Conservation (phyloP, 2,113 vertebrate genomes). For the Myiozetetes cayanensis region DNA sequence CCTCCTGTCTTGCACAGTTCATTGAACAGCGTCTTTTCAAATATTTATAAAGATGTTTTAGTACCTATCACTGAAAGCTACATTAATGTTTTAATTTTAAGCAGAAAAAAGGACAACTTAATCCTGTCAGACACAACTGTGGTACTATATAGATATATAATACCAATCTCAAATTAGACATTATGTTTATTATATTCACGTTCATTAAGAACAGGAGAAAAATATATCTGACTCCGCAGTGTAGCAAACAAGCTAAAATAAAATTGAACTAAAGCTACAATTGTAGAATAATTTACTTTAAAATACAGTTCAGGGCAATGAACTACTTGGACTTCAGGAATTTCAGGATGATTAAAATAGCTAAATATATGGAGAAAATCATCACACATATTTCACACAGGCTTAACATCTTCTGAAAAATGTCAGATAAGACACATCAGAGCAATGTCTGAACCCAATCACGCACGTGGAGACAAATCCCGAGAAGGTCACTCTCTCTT, state of each 20-base stretch:
- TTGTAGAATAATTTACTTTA: not conserved
- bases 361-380: not conserved
- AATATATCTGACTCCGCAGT: not conserved
- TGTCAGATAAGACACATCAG: not conserved
- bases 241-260: not conserved
- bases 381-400: not conserved
- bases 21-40: constrained; percentile 61
- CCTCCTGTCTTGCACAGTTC: constrained; percentile 64
- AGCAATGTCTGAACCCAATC: not conserved
- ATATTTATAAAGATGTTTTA: constrained; percentile 71
- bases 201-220: not conserved
- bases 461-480: rapidly evolving
- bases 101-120: not conserved
- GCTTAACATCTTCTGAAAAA: not conserved
- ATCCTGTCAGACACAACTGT: not conserved
- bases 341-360: not conserved
- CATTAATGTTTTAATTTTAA: constrained; percentile 42
- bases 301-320: not conserved
- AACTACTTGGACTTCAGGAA: not conserved
- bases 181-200: not conserved
- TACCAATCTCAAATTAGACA: not conserved
- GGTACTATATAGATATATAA: not conserved
- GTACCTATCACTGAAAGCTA: constrained; percentile 16
- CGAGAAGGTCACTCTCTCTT: not conserved
- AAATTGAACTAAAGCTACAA: not conserved